These are phyloP conservation scores for Etheostoma cragini DNA, from an alignment of 2,113 vertebrate genomes.

Conservation along the genomic window DNA sequence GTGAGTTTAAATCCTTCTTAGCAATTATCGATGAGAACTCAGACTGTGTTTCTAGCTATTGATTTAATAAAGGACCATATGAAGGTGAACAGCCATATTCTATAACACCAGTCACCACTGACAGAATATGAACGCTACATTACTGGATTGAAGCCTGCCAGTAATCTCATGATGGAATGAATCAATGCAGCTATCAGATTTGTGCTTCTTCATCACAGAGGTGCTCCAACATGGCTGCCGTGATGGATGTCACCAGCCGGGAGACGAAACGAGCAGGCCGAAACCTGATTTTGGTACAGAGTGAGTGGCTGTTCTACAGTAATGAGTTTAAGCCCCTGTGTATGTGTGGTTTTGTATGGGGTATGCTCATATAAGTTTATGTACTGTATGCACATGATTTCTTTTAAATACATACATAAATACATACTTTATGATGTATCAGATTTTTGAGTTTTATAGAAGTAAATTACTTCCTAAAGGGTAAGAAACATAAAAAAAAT, in stretches of 20 bases:
- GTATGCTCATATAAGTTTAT: not conserved
- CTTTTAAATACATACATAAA: too few relatives aligned
- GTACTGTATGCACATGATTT: not conserved
- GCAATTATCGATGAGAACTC: conserved; percentile 52
- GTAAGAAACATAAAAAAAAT: not conserved
- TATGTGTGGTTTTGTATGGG: not conserved
- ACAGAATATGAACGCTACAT: conserved; percentile 50
- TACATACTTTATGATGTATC: not conserved
- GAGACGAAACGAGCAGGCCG: conserved; percentile 8
- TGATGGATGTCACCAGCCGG: conserved; percentile 52
- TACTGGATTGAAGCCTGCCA: conserved; percentile 65
- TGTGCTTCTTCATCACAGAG: conserved; percentile 57
- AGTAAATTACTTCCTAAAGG: not conserved
- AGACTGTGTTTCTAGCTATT: conserved; percentile 42
- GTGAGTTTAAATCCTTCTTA: conserved; percentile 47
- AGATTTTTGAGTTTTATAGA: too few relatives aligned
- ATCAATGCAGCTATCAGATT: conserved; percentile 66
- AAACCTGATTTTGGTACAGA: conserved; percentile 38
- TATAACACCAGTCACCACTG: conserved; percentile 30
- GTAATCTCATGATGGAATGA: conserved; percentile 58
- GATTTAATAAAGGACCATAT: conserved; percentile 54
- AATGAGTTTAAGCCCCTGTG: conserved; percentile 8
- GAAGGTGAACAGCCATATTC: conserved; percentile 64
- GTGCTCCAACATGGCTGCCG: conserved; percentile 1
- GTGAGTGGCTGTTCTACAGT: conserved; percentile 13